Base-by-base conservation (phyloP, 2,888 invertebrate species). In the Tromatobia lineatoria region DNA sequence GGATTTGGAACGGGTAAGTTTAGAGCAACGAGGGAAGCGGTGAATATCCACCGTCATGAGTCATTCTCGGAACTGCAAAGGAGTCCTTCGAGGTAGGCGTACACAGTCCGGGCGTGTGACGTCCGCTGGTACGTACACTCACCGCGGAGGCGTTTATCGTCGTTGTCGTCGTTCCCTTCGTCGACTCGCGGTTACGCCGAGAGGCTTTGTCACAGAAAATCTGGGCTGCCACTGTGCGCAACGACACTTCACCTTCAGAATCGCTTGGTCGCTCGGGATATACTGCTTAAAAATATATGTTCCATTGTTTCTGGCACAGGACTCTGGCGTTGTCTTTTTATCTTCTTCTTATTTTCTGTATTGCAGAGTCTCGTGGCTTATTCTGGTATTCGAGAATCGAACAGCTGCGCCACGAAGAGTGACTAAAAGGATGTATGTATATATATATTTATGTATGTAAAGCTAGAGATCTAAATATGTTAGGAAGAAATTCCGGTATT, bases 81-180 rank as follows among this genome's bases (percentile, higher is more conserved):
- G 69, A 83, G 50, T 57, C 23, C 70, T 57, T 67, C 52, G 42
- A 73, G 74, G 84, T 81, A 67, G 78, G 83, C 70, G 86, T 66
- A n/a, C 7, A 61, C 47, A 82, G 70, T 25, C 23, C 38, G 23
- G 74, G 50, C 61, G 70, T 20, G 71, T 42, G 64, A 45, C 69
- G 67, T 25, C 20, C 75, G 61, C 18, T 18, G 45, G 54, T 38
- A 3, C 3, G 38, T 74, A 79, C 77, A 80, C 76, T 78, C 74
- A 84, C 45, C 70, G 81, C 85, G 85, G 85, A 82, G 87, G 83
- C 83, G 88, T 87, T 88, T 86, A 88, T 87, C 84, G 85, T 59
- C 85, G 79, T 79, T 66, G 42, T 54, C 47, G 64, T 78, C 77
- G 78, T 76, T 54, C 47, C 18, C 18, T n/a, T 64, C 23, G 66